Evolutionary conservation across 2,113 vertebrate genomes (phyloP), one percentile per base, ranked within the genome.

Genomic region (Sander vitreus): DNA sequence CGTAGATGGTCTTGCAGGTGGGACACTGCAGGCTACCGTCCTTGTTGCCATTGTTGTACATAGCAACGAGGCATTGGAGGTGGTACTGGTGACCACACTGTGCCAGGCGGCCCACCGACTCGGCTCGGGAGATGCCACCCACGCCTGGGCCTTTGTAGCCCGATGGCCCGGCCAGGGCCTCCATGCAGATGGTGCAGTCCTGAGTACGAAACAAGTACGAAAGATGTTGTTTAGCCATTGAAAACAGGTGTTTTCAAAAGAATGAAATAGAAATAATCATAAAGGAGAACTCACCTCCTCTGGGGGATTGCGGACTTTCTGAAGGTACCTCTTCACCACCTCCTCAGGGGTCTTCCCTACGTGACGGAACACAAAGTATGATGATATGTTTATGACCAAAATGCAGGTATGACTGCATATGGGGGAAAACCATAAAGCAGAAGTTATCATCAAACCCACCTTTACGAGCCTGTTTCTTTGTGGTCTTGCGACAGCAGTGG

Each of bases 161-260:
- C 0, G 97, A 99, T 0, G 97, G 96, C 2, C 96, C 95, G 0
- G 95, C 95, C 66, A 99, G 96, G 23, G 96, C 94, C 91, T 99
- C 98, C 98, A 98, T 99, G 73, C 98, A 99, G 92, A 99, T 99
- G 75, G 97, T 99, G 89, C 98, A 99, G 92, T 99, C 98, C 98
- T 98, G 89, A 15, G 2, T 6, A 18, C 27, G 30, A 65, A 64
- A 78, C 16, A 45, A 13, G 23, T 30, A 71, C 0, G 11, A 45
- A 43, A 11, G 10, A 43, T 43, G 39, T 43, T 62, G 21, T 64
- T 25, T 9, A 47, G n/a, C 39, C 39, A 8, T 25, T 47, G 7
- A 47, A 65, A 47, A 16, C n/a, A 3, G 47, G 7, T 45, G 1
- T 43, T 72, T 71, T 16, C 8, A 55, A 23, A 67, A 30, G n/a